Base-by-base conservation (phyloP, 1,140 invertebrate genomes). In the Babylonia areolata region DNA sequence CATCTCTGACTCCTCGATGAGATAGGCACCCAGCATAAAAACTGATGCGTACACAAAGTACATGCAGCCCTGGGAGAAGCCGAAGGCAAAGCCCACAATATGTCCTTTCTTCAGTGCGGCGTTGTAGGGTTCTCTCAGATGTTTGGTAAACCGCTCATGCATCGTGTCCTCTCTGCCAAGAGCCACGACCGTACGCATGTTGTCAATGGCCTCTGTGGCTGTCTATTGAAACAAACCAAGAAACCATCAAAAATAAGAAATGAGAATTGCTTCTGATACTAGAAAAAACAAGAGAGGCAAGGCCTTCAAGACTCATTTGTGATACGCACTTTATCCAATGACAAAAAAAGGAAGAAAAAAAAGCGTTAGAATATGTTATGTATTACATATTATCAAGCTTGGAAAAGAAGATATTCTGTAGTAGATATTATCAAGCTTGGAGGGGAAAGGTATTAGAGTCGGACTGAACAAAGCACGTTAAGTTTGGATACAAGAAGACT, bases 31-130 rank as follows among this genome's bases (percentile, higher is more conserved):
- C 91, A 98, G 98, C 90, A 96, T 97, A 89, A 98, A 96, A 71
- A 96, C 96, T 6, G 97, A 94, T 28, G 97, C 96, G 92, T 98
- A 98, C 0, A 97, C 97, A 88, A 97, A 96, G 88, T 97, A 96
- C 1, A 97, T 97, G 1, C 97, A 95, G 15, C 96, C 96, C 93
- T 98, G 97, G 1, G 90, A 96, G 87, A 97, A 95, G 2, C 97
- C 96, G 93, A 97, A 97, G 17, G 97, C 96, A 39, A 96, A 77
- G 17, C 97, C 94, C 86, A 90, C 87, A 86, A 97, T 95, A 73
- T 97, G 96, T 69, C 96, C 95, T 81, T 96, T 96, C 33, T 93
- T 95, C 40, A 95, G 94, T 0, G 95, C 92, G 39, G 88, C 89
- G 81, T 92, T 92, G 86, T 92, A 90, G 0, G 92, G 92, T 23